Percentiles rank a stretch among this genome's conserved stretches.
These are phyloP conservation scores for Nibea albiflora DNA, from an alignment of 2,113 vertebrate genomes.

Conservation along the genomic window DNA sequence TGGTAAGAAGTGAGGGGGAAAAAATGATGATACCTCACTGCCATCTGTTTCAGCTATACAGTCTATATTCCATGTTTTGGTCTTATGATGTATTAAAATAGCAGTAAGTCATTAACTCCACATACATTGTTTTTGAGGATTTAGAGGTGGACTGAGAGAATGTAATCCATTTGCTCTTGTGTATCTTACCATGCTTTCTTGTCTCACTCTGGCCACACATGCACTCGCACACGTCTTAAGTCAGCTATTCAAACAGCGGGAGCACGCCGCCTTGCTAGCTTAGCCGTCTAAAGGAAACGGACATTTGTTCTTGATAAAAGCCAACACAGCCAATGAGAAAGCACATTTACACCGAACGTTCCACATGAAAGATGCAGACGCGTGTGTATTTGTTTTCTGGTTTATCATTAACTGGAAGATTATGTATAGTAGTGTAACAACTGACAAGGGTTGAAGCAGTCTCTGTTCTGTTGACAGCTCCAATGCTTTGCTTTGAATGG, in stretches of 20 bases:
- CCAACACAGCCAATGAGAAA: neutral
- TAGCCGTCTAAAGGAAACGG: slow-evolving; percentile 19
- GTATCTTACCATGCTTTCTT: neutral
- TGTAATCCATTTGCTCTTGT: no score
- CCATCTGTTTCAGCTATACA: no score
- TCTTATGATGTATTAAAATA: no score
- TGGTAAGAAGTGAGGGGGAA: no score
- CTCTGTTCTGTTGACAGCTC: neutral
- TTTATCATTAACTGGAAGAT: slow-evolving; percentile 46
- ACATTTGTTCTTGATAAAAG: slow-evolving; percentile 7
- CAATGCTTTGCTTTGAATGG: neutral
- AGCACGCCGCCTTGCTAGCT: neutral
- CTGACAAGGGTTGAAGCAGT: neutral
- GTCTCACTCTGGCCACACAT: no score
- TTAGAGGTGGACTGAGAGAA: no score
- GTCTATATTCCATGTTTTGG: no score
- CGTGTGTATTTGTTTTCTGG: slow-evolving; percentile 27
- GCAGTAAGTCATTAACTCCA: no score
- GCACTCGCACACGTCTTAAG: neutral
- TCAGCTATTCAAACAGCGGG: neutral
- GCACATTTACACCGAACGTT: neutral
- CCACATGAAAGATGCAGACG: neutral
- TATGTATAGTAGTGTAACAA: neutral
- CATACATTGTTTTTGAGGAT: no score
- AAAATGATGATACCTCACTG: no score